Evolutionary conservation across 1,140 invertebrate genomes (phyloP), one percentile per base, ranked within the genome.

Genomic region (Drosophila sturtevanti): DNA sequence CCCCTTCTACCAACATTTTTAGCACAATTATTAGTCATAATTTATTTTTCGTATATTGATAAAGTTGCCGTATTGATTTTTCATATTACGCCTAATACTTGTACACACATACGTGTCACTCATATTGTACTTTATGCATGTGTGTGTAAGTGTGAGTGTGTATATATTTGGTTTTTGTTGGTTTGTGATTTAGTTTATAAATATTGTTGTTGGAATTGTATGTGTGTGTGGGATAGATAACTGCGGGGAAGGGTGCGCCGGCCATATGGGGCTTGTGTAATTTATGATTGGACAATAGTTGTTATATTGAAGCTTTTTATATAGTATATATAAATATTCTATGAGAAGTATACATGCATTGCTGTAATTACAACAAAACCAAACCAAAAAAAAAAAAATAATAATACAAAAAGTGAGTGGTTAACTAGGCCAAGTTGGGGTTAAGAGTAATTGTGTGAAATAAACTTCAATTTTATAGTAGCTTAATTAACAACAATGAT

Each of bases 1-100:
- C 35, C 35, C 4, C 14, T 37, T 10, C 22, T 6, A 10, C 34
- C 24, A 38, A 60, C 72, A 48, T 67, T 89, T 82, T 87, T 89
- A 84, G 84, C 85, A 78, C 80, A 89, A 84, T 89, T 48, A 48
- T 48, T 87, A 84, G 85, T 84, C 85, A 87, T 84, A 84, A 89
- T 87, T 87, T 89, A 89, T 89, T 77, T 72, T 64, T 60, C n/a
- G 41, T 48, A 68, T 68, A 52, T 77, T 89, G 71, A 86, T 86
- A 86, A 84, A 84, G 38, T 73, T 77, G 73, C 58, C 64, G 85
- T 87, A 87, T 87, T 87, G 85, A 89, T 85, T 89, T 87, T 87
- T 66, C 41, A 64, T 78, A 85, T 84, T 80, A 85, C 65, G 62
- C 80, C 41, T 48, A 48, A 48, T 48, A 48, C 41, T 21, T 16